Percentiles rank a stretch among this genome's conserved stretches.
Evolutionary conservation across 2,113 vertebrate genomes (phyloP).

Genomic region (Echinops telfairi): DNA sequence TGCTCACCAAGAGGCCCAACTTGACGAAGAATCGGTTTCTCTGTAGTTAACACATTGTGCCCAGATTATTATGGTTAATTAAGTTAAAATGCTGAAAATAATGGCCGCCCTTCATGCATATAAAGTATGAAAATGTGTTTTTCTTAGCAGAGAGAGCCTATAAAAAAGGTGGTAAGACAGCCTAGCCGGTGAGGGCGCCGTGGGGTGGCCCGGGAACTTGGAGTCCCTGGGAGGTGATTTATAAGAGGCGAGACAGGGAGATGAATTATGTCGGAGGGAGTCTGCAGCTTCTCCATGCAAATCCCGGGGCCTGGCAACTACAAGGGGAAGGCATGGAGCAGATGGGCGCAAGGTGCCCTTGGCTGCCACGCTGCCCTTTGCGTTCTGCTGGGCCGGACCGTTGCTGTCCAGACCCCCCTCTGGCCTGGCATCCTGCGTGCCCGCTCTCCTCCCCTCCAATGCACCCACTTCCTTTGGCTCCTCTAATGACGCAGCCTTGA

Average conservation of each 20-base stretch:
- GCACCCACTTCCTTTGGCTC: background rate
- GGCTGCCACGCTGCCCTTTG: background rate
- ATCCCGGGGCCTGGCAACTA: conserved; percentile 54
- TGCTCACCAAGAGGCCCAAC: background rate
- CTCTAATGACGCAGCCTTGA: background rate
- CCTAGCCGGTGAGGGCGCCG: conserved; percentile 3
- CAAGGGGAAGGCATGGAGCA: background rate
- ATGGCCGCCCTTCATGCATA: conserved; percentile 52
- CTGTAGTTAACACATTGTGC: conserved; percentile 7
- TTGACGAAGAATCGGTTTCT: background rate
- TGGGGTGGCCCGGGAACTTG: conserved; percentile 53
- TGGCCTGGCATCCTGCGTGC: background rate
- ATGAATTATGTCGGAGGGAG: conserved; percentile 72
- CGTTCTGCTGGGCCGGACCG: background rate
- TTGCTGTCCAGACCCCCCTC: background rate
- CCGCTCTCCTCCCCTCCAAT: background rate
- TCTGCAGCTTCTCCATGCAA: conserved; percentile 76
- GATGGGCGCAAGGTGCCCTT: background rate
- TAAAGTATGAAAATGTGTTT: conserved; percentile 66
- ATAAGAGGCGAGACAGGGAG: conserved; percentile 80
- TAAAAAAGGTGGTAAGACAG: conserved; percentile 62
- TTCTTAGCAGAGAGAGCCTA: conserved; percentile 67
- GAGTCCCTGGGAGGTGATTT: conserved; percentile 82
- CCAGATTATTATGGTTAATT: conserved; percentile 76
- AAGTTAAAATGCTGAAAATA: conserved; percentile 75